Evolutionary conservation across 2,113 vertebrate species (phyloP).

Genomic region (Vulpes vulpes): DNA sequence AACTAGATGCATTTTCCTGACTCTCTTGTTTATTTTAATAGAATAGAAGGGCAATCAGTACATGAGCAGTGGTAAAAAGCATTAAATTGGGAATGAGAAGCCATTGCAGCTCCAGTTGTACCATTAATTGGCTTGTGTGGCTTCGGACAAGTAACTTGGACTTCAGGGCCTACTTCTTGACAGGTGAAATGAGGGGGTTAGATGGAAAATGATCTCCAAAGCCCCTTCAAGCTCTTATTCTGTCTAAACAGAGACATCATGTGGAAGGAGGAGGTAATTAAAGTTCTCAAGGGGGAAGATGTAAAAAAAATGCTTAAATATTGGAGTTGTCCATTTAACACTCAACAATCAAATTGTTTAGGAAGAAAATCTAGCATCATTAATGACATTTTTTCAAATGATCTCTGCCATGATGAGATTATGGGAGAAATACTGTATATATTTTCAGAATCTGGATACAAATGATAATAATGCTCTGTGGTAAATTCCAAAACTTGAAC

Average conservation of each 20-base stretch:
- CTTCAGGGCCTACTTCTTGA: not conserved
- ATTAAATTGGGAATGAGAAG: not conserved
- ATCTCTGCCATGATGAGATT: not conserved
- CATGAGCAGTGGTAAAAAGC: not conserved
- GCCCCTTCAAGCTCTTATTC: not conserved
- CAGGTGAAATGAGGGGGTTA: not conserved
- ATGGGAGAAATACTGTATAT: not conserved
- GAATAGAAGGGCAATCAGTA: not conserved
- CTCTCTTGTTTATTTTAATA: not conserved
- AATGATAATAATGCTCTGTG: not conserved
- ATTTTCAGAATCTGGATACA: not conserved
- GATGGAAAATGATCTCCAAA: not conserved
- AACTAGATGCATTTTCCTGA: not conserved
- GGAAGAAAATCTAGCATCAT: not conserved
- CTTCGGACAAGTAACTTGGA: not conserved
- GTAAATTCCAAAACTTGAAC: not conserved
- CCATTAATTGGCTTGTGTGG: not conserved
- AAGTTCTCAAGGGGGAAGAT: not conserved
- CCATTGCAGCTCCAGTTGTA: not conserved
- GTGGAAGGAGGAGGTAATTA: constrained; percentile 62
- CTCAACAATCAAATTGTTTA: not conserved
- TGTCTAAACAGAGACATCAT: constrained; percentile 70
- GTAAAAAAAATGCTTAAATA: not conserved
- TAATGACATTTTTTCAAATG: not conserved
- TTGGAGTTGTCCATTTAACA: not conserved